Percentiles rank a stretch among this genome's conserved stretches.
These are phyloP conservation scores for Platichthys stellatus DNA, from an alignment of 2,113 vertebrate genomes.

Conservation along the genomic window DNA sequence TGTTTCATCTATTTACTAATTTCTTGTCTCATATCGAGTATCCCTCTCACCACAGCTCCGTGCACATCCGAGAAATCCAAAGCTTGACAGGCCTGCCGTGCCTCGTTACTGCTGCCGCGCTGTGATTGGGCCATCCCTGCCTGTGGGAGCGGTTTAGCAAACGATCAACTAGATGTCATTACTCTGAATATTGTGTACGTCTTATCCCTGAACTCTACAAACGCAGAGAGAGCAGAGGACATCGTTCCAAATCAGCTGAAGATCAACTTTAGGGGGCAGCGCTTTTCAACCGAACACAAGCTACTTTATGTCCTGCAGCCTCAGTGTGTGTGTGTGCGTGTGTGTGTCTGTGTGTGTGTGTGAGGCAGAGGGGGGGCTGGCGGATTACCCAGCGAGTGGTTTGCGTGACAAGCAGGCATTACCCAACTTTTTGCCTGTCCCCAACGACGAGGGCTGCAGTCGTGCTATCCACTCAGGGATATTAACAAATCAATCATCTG, in stretches of 20 bases:
- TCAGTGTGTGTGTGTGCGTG: conserved; percentile 30
- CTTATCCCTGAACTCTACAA: neutral
- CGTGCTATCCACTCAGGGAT: conserved; percentile 47
- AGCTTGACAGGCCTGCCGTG: conserved; percentile 43
- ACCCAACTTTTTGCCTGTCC: conserved; percentile 52
- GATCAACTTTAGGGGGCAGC: conserved; percentile 38
- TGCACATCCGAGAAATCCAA: conserved; percentile 31
- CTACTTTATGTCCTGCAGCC: conserved; percentile 36
- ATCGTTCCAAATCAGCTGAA: conserved; percentile 29
- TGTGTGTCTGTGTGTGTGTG: neutral
- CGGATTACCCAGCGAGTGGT: conserved; percentile 19
- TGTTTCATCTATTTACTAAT: too few relatives aligned
- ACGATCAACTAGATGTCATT: conserved; percentile 21
- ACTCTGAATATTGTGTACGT: conserved; percentile 17
- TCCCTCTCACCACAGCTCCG: neutral
- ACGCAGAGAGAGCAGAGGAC: neutral
- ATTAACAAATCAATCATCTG: conserved; percentile 75
- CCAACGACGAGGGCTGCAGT: conserved; percentile 36
- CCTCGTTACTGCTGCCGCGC: conserved; percentile 13
- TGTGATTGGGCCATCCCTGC: conserved; percentile 26
- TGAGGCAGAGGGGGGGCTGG: neutral
- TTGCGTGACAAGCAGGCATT: conserved; percentile 54
- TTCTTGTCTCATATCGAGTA: neutral
- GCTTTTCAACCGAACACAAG: conserved; percentile 49
- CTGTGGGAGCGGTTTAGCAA: conserved; percentile 20